Evolutionary conservation across 2,113 vertebrate genomes (phyloP).

Genomic region (Heteronetta atricapilla): DNA sequence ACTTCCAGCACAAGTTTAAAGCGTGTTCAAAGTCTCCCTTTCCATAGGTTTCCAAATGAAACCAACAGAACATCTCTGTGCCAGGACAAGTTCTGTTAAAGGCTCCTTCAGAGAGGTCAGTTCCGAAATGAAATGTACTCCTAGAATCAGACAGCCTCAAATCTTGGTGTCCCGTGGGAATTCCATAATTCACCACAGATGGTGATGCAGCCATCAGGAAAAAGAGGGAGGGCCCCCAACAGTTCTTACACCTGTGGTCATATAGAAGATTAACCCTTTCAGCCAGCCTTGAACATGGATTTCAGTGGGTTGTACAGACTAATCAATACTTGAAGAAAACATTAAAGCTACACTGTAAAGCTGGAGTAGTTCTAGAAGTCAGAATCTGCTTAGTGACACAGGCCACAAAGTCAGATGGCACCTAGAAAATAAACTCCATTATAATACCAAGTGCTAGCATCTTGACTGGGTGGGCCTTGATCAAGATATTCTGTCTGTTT

Average conservation of each 20-base stretch:
- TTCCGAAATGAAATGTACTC: not conserved
- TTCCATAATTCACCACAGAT: constrained; percentile 1
- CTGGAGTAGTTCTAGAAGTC: not conserved
- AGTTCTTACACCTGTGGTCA: not conserved
- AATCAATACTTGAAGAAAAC: not conserved
- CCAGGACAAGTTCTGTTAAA: not conserved
- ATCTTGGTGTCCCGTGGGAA: not conserved
- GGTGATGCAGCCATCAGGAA: not conserved
- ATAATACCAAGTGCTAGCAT: not conserved
- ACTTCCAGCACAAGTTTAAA: not conserved
- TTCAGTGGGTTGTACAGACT: not conserved
- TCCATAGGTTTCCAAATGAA: not conserved
- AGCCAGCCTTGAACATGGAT: not conserved
- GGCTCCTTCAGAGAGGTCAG: not conserved
- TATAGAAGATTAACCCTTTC: not conserved
- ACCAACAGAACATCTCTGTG: not conserved
- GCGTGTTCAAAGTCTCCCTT: not conserved
- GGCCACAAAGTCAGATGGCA: not conserved
- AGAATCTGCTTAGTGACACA: not conserved
- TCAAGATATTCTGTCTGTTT: not conserved
- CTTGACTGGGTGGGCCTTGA: not conserved
- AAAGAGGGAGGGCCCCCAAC: not conserved
- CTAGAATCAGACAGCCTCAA: not conserved
- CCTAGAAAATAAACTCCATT: not conserved
- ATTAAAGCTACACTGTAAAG: not conserved